These are phyloP conservation scores for Hydrotaea cyrtoneurina DNA, from an alignment of 2,888 invertebrate species.

Conservation along the genomic window DNA sequence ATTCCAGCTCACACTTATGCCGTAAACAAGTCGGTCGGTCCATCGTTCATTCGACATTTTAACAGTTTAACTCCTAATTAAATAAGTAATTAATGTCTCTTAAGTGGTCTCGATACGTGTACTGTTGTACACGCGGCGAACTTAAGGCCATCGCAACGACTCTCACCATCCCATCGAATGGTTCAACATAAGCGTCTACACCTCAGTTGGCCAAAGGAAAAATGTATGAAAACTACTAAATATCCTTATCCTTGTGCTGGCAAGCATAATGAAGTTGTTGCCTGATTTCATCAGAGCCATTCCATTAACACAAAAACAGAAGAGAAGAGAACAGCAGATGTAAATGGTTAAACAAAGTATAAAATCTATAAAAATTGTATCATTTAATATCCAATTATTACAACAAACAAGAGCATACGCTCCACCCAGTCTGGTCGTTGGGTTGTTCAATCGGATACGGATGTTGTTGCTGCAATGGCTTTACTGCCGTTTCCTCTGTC, in stretches of 20 bases:
- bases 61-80: slow-evolving; percentile 51
- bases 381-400: slow-evolving; percentile 47
- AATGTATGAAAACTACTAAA: neutral
- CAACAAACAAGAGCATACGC: slow-evolving; percentile 5
- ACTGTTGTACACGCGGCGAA: neutral
- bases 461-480: neutral
- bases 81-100: slow-evolving; percentile 41
- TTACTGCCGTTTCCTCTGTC: slow-evolving; percentile 5
- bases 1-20: neutral
- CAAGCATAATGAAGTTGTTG: neutral
- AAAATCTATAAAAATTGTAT: slow-evolving; percentile 43
- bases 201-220: neutral
- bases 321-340: neutral
- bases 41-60: neutral
- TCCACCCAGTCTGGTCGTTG: neutral
- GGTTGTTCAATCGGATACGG: neutral
- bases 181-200: neutral
- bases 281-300: neutral
- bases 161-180: neutral
- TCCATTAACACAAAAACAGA: neutral
- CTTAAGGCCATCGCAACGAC: neutral
- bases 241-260: neutral
- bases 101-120: slow-evolving; percentile 15
- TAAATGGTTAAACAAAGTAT: slow-evolving; percentile 41
- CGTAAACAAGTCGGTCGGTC: neutral